Percentiles rank a stretch among this genome's conserved stretches.
phyloP scores from a whole-genome alignment of 2,888 invertebrate genomes.

The Monopis laevigella region DNA sequence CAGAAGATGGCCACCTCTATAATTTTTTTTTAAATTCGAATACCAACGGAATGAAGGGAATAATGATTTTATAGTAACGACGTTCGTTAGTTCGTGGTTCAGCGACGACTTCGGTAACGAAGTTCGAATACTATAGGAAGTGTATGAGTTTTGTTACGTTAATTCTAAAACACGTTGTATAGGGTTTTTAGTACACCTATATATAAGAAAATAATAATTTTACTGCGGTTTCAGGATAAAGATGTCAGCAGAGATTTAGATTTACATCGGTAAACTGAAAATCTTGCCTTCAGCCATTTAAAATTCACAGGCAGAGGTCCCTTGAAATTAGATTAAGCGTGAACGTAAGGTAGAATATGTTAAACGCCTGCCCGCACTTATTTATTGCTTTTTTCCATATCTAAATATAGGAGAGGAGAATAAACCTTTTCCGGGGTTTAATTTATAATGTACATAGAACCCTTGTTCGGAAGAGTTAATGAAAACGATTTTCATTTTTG shows the following conservation, averaged over 20 bases:
- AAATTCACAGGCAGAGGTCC: slow-evolving; percentile 31
- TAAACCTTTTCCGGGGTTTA: neutral
- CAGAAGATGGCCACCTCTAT: too few relatives aligned
- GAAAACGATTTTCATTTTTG: too few relatives aligned
- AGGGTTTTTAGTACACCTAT: too few relatives aligned
- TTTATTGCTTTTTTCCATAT: neutral
- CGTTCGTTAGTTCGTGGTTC: too few relatives aligned
- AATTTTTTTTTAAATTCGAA: too few relatives aligned
- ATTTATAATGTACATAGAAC: neutral
- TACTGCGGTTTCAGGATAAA: slow-evolving; percentile 8
- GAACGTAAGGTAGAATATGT: slow-evolving; percentile 8
- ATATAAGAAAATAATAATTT: too few relatives aligned
- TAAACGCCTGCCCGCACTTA: neutral
- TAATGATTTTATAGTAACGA: too few relatives aligned
- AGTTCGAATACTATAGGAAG: too few relatives aligned
- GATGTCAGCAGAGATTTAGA: slow-evolving; percentile 24
- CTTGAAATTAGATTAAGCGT: slow-evolving; percentile 30
- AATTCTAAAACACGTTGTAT: too few relatives aligned
- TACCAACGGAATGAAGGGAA: too few relatives aligned
- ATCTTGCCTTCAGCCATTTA: slow-evolving; percentile 23
- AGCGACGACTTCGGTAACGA: too few relatives aligned
- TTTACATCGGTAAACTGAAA: slow-evolving; percentile 26
- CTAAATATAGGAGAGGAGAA: neutral
- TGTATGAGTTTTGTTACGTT: too few relatives aligned
- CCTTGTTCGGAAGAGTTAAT: neutral